Base-by-base conservation (phyloP, 2,797 vertebrate genomes). In the Triplophysa yarkandensis region DNA sequence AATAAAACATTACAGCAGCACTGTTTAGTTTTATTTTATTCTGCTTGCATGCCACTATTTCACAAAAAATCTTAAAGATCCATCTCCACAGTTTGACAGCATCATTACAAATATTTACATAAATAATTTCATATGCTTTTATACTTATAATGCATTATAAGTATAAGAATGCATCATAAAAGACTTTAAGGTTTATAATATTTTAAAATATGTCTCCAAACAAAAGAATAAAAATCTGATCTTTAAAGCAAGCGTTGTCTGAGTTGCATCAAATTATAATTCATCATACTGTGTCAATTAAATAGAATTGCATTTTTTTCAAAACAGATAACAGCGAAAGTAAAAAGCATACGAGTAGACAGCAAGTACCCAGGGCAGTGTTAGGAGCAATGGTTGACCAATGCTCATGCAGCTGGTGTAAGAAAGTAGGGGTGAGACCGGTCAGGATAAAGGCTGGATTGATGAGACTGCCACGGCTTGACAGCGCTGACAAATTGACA, bases 401-500 rank as follows among this genome's bases (percentile, higher is more conserved):
- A 23, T 43, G 23, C 21, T 50, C 7, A 4, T 39, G 13, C 43
- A 68, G 13, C 17, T n/a, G 34, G 32, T 14, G 11, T 57, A 44
- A 70, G 36, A 25, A 36, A 58, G 21, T 16, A 46, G 4, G 21
- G 57, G 43, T 54, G 19, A 50, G 61, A 48, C 30, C 71, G 74
- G 81, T 63, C 78, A 84, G 85, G 82, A 85, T 84, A 85, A 86
- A 86, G 84, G 80, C 80, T 85, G 86, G 84, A 90, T 89, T 81
- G 86, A 89, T 88, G 83, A 78, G 69, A 76, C 81, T 88, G 85
- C 87, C 86, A 85, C 84, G 81, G 79, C 76, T 87, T 88, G 87
- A 89, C 90, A 89, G 78, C 17, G 17, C 79, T 90, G 89, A 91
- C 87, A 89, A 89, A 92, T 91, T 85, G 84, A 90, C 85, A 87